Base-by-base conservation (phyloP, 2,113 vertebrate genomes). In the Phrynosoma blainvillii region DNA sequence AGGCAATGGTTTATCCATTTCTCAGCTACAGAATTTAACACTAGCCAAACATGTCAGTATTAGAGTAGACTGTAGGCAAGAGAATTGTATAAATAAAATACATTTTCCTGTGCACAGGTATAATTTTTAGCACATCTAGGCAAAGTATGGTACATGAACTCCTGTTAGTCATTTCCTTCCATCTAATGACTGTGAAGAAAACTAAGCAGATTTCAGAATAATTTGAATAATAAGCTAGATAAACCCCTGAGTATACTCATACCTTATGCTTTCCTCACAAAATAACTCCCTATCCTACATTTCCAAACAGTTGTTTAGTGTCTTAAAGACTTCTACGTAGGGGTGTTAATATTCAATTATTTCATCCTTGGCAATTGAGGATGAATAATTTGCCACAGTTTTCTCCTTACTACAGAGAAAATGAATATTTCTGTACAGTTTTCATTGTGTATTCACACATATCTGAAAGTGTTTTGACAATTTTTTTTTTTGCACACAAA, bases 1-100 rank as follows among this genome's bases (percentile, higher is more conserved):
- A 95, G 90, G 84, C 40, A 92, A 94, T 84, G 4, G 23, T 40
- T 92, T 88, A 32, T 78, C 90, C 82, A 82, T 89, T 83, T 40
- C 75, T 62, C 79, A 89, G 32, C 84, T 90, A 93, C 82, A 93
- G 90, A 88, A 90, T 80, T 91, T 71, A 32, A 13, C 87, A 84
- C 68, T 91, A 87, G 5, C 21, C 47, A 91, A 83, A 92, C 88
- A 65, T 86, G 89, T 87, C 86, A 79, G 84, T 1, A 66, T 79
- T 5, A 86, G 32, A 84, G 9, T 73, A 86, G 65, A 71, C 21
- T 86, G 47, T 65, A 91, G 92, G 82, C n/a, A 91, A 21, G 30
- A 65, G 74, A 84, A 25, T 56, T 62, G 75, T 1, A 13, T 36
- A 70, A 20, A 77, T 75, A 65, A 85, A 82, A 74, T 5, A 74